Percentiles rank a stretch among this genome's conserved stretches.
phyloP scores from a whole-genome alignment of 2,797 vertebrate species.

The Sciurus vulgaris region DNA sequence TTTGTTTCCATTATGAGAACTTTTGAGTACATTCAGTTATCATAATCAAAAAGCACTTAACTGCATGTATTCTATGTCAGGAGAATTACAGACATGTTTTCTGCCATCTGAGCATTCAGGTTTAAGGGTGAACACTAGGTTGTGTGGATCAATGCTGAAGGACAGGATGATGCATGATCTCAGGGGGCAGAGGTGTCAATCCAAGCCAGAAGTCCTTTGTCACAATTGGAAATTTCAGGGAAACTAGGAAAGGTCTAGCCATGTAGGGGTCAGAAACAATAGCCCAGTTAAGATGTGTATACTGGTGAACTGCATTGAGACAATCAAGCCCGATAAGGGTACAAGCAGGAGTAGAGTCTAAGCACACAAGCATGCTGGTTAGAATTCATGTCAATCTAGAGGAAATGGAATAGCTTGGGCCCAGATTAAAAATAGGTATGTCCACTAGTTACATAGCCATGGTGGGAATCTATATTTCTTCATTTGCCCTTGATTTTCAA shows the following conservation, averaged over 20 bases:
- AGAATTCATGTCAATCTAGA: constrained; percentile 9
- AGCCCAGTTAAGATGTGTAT: background rate
- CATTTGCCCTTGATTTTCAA: constrained; percentile 11
- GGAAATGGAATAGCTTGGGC: background rate
- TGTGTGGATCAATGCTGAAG: constrained; percentile 20
- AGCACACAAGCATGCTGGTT: background rate
- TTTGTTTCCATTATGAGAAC: constrained; percentile 77
- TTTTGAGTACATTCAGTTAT: constrained; percentile 75
- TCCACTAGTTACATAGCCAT: background rate
- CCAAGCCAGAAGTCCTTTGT: background rate
- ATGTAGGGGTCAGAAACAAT: background rate
- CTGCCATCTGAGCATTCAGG: constrained; percentile 52
- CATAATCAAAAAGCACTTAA: constrained; percentile 74
- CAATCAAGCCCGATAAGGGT: background rate
- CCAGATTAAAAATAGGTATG: background rate
- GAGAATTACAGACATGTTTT: constrained; percentile 63
- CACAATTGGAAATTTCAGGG: background rate
- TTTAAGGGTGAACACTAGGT: constrained; percentile 41
- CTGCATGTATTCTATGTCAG: constrained; percentile 57
- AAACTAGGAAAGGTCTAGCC: background rate
- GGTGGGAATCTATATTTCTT: background rate
- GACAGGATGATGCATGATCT: background rate
- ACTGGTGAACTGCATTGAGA: background rate
- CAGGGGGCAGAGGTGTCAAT: background rate
- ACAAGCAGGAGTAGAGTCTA: background rate